A percentile compares a stretch with the other conserved stretches of the same genome.
Conservation (phyloP, 1,140 invertebrate species). For the Rhizoglyphus robini region DNA sequence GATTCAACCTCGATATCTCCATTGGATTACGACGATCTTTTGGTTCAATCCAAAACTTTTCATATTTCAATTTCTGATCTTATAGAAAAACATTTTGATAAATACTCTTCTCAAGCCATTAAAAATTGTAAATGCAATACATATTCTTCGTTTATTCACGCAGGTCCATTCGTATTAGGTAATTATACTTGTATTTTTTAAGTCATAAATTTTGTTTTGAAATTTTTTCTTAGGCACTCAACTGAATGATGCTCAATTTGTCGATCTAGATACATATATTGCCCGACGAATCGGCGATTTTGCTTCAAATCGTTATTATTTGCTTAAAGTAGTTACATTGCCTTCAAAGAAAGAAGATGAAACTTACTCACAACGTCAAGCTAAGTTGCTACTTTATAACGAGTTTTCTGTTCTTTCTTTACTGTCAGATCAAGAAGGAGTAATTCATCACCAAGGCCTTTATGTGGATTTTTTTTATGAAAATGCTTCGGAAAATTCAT, state of each 20-base stretch:
- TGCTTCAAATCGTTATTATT: conserved; percentile 6
- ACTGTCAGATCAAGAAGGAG: conserved; percentile 53
- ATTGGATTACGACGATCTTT: neutral
- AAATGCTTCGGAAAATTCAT: conserved; percentile 42
- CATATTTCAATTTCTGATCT: too few species aligned
- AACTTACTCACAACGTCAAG: conserved; percentile 59
- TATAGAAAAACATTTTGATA: too few species aligned
- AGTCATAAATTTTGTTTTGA: neutral
- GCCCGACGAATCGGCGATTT: conserved; percentile 36
- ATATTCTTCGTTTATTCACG: conserved; percentile 3
- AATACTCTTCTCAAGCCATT: too few species aligned
- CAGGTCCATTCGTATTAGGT: conserved; percentile 5
- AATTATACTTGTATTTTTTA: neutral
- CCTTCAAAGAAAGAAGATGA: conserved; percentile 39
- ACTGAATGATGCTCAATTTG: conserved; percentile 56
- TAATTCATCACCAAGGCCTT: conserved; percentile 62
- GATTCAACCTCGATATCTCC: neutral
- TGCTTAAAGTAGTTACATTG: conserved; percentile 38
- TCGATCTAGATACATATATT: conserved; percentile 62
- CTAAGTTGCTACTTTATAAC: conserved; percentile 64
- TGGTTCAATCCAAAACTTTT: neutral
- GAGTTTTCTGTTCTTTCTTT: conserved; percentile 61
- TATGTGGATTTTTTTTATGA: conserved; percentile 60
- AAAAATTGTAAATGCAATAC: conserved; percentile 2
- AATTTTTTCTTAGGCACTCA: conserved; percentile 39